Evolutionary conservation across 2,888 invertebrate species (phyloP).

Genomic region (Parochlus steinenii): DNA sequence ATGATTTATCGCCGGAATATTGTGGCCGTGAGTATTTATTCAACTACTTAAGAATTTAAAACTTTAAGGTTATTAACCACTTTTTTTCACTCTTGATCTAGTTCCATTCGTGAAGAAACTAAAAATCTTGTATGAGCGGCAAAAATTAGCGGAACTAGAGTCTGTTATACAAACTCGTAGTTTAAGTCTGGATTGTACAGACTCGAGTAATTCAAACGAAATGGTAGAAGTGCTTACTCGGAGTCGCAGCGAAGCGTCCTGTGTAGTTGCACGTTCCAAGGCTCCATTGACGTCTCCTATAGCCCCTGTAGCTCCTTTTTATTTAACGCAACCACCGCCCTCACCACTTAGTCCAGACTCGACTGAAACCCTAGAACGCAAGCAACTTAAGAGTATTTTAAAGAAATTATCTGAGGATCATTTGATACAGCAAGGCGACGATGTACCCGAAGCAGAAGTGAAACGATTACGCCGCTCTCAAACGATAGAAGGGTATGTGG

Average conservation of each 20-base stretch:
- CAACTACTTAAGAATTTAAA: no score
- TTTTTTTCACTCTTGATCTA: no score
- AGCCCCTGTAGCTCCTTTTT: slow-evolving; percentile 13
- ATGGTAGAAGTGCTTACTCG: slow-evolving; percentile 43
- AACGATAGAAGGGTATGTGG: slow-evolving; percentile 76
- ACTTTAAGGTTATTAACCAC: no score
- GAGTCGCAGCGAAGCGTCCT: slow-evolving; percentile 67
- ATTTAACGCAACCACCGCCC: slow-evolving; percentile 18
- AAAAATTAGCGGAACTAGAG: slow-evolving; percentile 69
- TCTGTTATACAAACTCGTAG: slow-evolving; percentile 58
- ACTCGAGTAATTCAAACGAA: slow-evolving; percentile 39
- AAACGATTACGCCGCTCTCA: slow-evolving; percentile 61
- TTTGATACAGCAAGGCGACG: slow-evolving; percentile 16
- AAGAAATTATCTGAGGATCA: slow-evolving; percentile 61
- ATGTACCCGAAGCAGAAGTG: slow-evolving; percentile 32
- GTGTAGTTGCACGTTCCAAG: slow-evolving; percentile 46
- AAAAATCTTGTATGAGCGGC: slow-evolving; percentile 74
- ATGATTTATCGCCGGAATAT: slow-evolving; percentile 75
- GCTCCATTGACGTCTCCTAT: slow-evolving; percentile 12
- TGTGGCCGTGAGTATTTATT: no score
- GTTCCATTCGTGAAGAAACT: slow-evolving; percentile 78
- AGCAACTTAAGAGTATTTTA: slow-evolving; percentile 68
- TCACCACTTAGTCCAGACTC: slow-evolving; percentile 43
- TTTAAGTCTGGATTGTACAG: slow-evolving; percentile 60
- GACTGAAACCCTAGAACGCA: slow-evolving; percentile 67